Conservation (phyloP, 2,888 invertebrate genomes). For the Hyposoter dolosus region DNA sequence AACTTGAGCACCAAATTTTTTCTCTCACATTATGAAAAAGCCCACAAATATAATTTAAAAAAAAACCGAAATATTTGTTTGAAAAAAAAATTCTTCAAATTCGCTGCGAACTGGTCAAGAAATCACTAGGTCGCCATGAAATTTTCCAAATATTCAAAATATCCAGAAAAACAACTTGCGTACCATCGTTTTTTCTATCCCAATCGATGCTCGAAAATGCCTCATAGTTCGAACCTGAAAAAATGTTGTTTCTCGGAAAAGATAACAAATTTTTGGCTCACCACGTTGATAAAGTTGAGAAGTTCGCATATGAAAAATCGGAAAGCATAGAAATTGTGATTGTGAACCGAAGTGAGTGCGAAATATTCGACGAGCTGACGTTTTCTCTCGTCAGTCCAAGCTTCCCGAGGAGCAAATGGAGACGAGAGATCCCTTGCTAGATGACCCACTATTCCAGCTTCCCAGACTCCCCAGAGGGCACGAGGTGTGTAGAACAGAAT, state of each 20-base stretch:
- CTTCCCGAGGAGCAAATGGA: slow-evolving; percentile 86
- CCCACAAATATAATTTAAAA: not conserved
- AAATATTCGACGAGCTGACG: slow-evolving; percentile 87
- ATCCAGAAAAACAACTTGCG: not conserved
- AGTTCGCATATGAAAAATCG: slow-evolving; percentile 90
- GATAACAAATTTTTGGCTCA: slow-evolving; percentile 83
- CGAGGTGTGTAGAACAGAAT: slow-evolving; percentile 89
- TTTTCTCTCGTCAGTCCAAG: slow-evolving; percentile 86
- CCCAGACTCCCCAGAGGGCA: slow-evolving; percentile 91
- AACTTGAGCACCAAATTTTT: no score
- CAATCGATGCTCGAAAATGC: not conserved
- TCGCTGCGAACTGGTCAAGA: not conserved
- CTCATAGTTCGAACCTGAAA: not conserved
- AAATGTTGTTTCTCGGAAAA: not conserved
- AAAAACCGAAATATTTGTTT: not conserved
- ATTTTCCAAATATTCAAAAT: not conserved
- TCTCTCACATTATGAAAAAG: no score
- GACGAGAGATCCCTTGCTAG: slow-evolving; percentile 87
- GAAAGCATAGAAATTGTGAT: slow-evolving; percentile 88
- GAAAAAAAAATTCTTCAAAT: not conserved
- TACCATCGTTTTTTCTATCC: not conserved
- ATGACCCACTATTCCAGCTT: slow-evolving; percentile 88
- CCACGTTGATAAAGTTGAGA: slow-evolving; percentile 90
- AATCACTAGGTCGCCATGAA: not conserved
- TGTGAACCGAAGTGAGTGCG: slow-evolving; percentile 86